Evolutionary conservation across 2,888 invertebrate species (phyloP).

Genomic region (Ormyrus pomaceus): DNA sequence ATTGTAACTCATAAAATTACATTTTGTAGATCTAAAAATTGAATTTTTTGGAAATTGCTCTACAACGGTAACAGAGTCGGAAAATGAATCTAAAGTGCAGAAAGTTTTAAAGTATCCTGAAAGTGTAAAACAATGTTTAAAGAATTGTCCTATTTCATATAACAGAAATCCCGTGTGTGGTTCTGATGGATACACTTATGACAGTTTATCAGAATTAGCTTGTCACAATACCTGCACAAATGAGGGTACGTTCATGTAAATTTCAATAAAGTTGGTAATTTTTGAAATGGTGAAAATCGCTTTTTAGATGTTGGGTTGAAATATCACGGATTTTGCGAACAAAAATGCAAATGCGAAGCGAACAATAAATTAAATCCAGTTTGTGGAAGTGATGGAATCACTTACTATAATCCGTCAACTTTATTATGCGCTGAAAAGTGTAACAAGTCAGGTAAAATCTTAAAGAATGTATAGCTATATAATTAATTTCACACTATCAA

Average conservation of each 20-base stretch:
- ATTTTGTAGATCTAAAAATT: too few relatives aligned
- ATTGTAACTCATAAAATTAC: too few relatives aligned
- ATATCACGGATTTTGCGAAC: neutral
- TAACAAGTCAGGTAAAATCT: conserved; percentile 8
- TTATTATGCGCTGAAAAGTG: conserved; percentile 38
- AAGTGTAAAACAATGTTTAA: too few relatives aligned
- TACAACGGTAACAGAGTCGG: too few relatives aligned
- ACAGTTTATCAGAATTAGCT: neutral
- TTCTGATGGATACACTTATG: conserved; percentile 6
- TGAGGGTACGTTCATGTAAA: too few relatives aligned
- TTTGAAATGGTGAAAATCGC: too few relatives aligned
- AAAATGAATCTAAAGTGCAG: too few relatives aligned
- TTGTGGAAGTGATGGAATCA: conserved; percentile 37
- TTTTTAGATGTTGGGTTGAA: neutral
- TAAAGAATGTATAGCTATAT: neutral
- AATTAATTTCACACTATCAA: too few relatives aligned
- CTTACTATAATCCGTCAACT: conserved; percentile 31
- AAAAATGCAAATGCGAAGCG: conserved; percentile 7
- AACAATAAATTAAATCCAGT: conserved; percentile 21
- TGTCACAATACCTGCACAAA: too few relatives aligned
- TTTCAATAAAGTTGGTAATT: too few relatives aligned
- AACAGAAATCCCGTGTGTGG: conserved; percentile 14
- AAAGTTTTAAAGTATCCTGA: too few relatives aligned
- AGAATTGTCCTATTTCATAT: neutral
- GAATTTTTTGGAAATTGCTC: too few relatives aligned